phyloP scores from a whole-genome alignment of 2,797 vertebrate species.

The Etheostoma perlongum region DNA sequence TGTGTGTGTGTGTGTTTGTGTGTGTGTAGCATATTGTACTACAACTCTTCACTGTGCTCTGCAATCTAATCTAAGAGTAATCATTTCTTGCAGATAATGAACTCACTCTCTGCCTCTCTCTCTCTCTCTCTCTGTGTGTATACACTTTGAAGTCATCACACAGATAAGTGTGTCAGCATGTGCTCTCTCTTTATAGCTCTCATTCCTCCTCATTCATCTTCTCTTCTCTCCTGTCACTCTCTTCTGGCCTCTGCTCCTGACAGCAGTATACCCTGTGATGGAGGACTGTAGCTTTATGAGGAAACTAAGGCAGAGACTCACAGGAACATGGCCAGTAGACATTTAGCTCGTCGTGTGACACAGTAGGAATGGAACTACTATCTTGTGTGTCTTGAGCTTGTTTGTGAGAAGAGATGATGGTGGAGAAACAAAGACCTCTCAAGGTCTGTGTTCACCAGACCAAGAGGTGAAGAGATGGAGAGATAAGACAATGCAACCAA shows the following conservation, averaged over 20 bases:
- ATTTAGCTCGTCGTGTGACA: slow-evolving; percentile 40
- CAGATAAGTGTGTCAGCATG: slow-evolving; percentile 75
- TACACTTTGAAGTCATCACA: slow-evolving; percentile 77
- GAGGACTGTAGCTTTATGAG: slow-evolving; percentile 26
- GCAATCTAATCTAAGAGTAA: slow-evolving; percentile 86
- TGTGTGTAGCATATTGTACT: slow-evolving; percentile 50
- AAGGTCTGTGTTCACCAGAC: slow-evolving; percentile 63
- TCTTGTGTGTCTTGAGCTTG: slow-evolving; percentile 35
- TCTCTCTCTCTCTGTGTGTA: slow-evolving; percentile 48
- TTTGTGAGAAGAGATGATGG: slow-evolving; percentile 48
- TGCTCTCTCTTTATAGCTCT: slow-evolving; percentile 54
- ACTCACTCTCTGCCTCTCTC: slow-evolving; percentile 59
- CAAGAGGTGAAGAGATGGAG: slow-evolving; percentile 65
- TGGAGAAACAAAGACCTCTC: slow-evolving; percentile 61
- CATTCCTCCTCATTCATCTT: slow-evolving; percentile 30
- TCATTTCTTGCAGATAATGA: slow-evolving; percentile 85
- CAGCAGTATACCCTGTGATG: slow-evolving; percentile 13
- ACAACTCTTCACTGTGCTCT: slow-evolving; percentile 71
- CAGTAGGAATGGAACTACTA: slow-evolving; percentile 55
- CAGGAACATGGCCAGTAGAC: slow-evolving; percentile 33
- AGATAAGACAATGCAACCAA: slow-evolving; percentile 58
- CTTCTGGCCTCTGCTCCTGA: slow-evolving; percentile 31
- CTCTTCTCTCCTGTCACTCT: slow-evolving; percentile 31
- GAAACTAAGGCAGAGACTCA: slow-evolving; percentile 19
- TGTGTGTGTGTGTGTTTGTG: background rate